A percentile compares a stretch with the other conserved stretches of the same genome.
Evolutionary conservation across 2,888 invertebrate genomes (phyloP).

Genomic region (Tortricodes alternella): DNA sequence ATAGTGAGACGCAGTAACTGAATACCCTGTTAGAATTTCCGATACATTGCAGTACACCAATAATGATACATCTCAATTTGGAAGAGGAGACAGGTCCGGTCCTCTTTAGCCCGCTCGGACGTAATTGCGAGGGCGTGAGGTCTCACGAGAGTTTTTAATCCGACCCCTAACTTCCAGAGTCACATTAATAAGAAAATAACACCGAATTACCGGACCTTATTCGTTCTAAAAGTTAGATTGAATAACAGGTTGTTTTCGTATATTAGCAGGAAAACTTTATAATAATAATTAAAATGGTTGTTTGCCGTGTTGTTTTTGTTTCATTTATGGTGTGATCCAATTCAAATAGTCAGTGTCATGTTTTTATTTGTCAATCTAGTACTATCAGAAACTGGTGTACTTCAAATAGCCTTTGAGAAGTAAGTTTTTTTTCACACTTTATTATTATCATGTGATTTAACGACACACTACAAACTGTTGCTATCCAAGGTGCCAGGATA

Average conservation of each 20-base stretch:
- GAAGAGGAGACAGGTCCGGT: constrained; percentile 43
- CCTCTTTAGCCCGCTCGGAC: constrained; percentile 46
- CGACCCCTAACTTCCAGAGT: constrained; percentile 63
- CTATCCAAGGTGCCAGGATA: no score
- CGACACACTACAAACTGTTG: no score
- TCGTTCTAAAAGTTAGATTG: constrained; percentile 74
- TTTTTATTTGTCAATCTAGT: no score
- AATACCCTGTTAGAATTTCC: constrained; percentile 19
- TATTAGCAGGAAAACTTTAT: constrained; percentile 65
- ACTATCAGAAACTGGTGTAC: no score
- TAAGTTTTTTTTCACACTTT: no score
- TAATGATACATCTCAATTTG: constrained; percentile 54
- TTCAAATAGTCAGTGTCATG: no score
- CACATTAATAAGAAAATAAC: constrained; percentile 77
- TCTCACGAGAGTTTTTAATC: constrained; percentile 76
- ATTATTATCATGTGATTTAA: no score
- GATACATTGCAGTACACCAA: constrained; percentile 33
- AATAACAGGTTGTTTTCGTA: constrained; percentile 71
- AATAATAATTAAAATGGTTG: constrained; percentile 64
- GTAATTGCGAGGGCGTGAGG: constrained; percentile 61
- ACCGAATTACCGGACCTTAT: constrained; percentile 68
- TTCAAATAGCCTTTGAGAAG: no score
- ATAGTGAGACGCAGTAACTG: constrained; percentile 12
- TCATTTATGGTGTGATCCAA: not conserved
- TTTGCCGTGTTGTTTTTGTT: constrained; percentile 38